phyloP scores from a whole-genome alignment of 2,113 vertebrate genomes.

The Perognathus longimembris region DNA sequence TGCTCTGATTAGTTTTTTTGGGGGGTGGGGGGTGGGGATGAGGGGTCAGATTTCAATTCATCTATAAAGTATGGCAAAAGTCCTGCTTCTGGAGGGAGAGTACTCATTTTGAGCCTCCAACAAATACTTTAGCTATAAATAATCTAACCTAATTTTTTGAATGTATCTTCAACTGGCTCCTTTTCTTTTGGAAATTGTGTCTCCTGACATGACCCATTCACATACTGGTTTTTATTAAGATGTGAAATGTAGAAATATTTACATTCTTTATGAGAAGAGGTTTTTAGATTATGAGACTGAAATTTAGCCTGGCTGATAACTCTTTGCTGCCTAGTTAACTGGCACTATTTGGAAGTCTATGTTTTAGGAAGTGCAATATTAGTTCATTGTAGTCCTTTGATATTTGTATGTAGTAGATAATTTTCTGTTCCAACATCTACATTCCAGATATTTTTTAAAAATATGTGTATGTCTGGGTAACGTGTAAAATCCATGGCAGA shows the following conservation, averaged over 20 bases:
- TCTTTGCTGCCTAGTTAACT: constrained; percentile 58
- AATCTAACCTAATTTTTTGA: constrained; percentile 9
- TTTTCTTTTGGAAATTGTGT: constrained; percentile 49
- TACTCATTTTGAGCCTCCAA: neutral
- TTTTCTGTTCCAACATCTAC: constrained; percentile 7
- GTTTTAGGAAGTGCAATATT: constrained; percentile 70
- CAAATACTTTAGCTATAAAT: neutral
- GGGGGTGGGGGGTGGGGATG: neutral
- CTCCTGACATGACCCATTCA: constrained; percentile 34
- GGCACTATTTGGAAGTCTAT: constrained; percentile 42
- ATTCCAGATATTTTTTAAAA: constrained; percentile 37
- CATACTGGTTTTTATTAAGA: neutral
- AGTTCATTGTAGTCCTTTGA: constrained; percentile 71
- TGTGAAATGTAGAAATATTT: constrained; percentile 26
- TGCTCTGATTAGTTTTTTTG: constrained; percentile 26
- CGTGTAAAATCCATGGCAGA: constrained; percentile 49
- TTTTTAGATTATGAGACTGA: constrained; percentile 61
- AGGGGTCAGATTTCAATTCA: neutral
- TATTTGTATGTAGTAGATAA: constrained; percentile 6
- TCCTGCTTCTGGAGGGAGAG: neutral
- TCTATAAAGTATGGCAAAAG: neutral
- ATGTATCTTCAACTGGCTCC: neutral
- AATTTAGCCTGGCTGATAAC: constrained; percentile 71
- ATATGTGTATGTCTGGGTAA: neutral
- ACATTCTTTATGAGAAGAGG: constrained; percentile 57